Percentiles rank a stretch among this genome's conserved stretches.
These are phyloP conservation scores for Oncopodura yosiiana DNA, from an alignment of 1,140 invertebrate genomes.

Conservation along the genomic window DNA sequence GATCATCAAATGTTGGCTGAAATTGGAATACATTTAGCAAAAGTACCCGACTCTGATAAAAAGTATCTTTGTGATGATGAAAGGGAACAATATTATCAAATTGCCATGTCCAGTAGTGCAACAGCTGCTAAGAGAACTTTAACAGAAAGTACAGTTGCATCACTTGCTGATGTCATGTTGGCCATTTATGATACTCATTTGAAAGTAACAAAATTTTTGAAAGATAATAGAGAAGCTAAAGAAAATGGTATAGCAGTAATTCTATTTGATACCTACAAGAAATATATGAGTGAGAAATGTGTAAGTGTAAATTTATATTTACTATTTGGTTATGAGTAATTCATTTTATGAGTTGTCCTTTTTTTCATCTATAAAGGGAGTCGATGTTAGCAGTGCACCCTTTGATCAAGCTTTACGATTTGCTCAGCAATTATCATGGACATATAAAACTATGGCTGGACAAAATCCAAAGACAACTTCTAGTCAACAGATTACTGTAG, in stretches of 20 bases:
- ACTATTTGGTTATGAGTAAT: neutral
- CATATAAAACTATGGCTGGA: neutral
- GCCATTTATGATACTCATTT: constrained; percentile 24
- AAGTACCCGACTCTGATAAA: constrained; percentile 69
- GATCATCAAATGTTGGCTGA: constrained; percentile 73
- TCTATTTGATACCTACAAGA: constrained; percentile 15
- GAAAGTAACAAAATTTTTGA: constrained; percentile 27
- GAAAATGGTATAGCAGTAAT: constrained; percentile 13
- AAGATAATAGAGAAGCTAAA: constrained; percentile 6
- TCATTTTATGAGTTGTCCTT: constrained; percentile 6
- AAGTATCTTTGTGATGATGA: constrained; percentile 72
- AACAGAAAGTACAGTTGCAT: neutral
- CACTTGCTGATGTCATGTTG: neutral
- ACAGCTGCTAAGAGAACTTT: constrained; percentile 42
- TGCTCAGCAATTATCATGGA: constrained; percentile 18
- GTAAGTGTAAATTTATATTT: neutral
- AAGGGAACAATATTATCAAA: constrained; percentile 60
- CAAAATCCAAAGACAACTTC: constrained; percentile 8
- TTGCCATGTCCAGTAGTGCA: constrained; percentile 58
- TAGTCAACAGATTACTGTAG: too few species aligned
- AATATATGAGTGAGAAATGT: neutral
- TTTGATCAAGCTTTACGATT: constrained; percentile 10
- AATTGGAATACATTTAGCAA: constrained; percentile 63
- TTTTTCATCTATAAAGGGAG: neutral
- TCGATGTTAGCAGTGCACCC: neutral